These are phyloP conservation scores for Sphaeramia orbicularis DNA, from an alignment of 2,797 vertebrate genomes.

Conservation along the genomic window DNA sequence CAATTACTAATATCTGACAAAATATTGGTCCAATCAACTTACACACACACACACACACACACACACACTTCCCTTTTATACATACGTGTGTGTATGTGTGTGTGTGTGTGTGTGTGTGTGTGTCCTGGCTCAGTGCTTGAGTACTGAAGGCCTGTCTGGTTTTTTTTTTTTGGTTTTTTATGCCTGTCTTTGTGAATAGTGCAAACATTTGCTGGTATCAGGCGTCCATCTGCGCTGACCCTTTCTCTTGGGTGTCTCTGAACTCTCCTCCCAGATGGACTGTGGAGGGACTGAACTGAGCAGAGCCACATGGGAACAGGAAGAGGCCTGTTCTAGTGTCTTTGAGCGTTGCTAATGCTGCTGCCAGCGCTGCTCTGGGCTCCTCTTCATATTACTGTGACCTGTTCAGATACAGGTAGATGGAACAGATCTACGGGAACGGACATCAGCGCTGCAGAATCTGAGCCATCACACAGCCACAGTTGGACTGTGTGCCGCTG, in stretches of 20 bases:
- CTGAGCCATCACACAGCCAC: no score
- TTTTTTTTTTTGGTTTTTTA: constrained; percentile 4
- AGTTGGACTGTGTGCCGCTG: no score
- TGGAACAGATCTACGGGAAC: not conserved
- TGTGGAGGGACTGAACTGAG: constrained; percentile 25
- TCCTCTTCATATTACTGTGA: constrained; percentile 61
- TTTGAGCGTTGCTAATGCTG: constrained; percentile 68
- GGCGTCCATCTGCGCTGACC: constrained; percentile 46
- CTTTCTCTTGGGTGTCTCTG: constrained; percentile 32
- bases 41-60: no score
- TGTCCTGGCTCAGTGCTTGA: no score
- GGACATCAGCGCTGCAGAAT: no score
- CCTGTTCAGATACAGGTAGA: constrained; percentile 25
- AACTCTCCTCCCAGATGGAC: constrained; percentile 19
- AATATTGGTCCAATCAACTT: no score
- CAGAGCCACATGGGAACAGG: constrained; percentile 27
- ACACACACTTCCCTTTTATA: no score
- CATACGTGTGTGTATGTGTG: no score
- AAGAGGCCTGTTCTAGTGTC: constrained; percentile 57
- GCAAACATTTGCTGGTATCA: constrained; percentile 44
- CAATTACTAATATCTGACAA: no score
- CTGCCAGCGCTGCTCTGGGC: constrained; percentile 23
- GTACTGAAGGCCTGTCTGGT: not conserved
- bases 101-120: no score
- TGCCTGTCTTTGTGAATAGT: not conserved